Conservation (phyloP, 2,113 vertebrate species). For the Gasterosteus aculeatus region DNA sequence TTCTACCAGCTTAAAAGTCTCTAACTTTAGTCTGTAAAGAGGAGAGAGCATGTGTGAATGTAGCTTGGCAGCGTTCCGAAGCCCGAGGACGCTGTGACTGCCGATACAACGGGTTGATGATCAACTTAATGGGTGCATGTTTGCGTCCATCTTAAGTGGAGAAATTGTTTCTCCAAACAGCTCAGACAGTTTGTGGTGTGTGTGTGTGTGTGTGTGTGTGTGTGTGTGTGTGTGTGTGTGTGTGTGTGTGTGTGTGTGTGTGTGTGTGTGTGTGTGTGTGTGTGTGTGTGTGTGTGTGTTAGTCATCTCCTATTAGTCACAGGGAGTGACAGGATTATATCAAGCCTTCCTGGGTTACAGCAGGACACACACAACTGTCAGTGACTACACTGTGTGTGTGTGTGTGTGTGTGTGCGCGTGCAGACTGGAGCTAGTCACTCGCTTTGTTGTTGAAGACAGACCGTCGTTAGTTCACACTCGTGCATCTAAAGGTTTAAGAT, state of each 20-base stretch:
- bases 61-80: neutral
- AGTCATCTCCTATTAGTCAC: constrained; percentile 72
- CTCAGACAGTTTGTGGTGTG: constrained; percentile 48
- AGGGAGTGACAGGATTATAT: constrained; percentile 57
- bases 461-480: constrained; percentile 58
- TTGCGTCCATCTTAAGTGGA: constrained; percentile 37
- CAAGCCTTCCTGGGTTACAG: constrained; percentile 59
- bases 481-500: constrained; percentile 60
- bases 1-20: neutral
- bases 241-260: constrained; percentile 33
- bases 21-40: neutral
- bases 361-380: too few relatives aligned
- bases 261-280: constrained; percentile 20
- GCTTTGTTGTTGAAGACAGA: constrained; percentile 44
- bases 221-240: constrained; percentile 12
- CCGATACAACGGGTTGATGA: constrained; percentile 42
- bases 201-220: constrained; percentile 24
- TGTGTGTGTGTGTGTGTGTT: constrained; percentile 33
- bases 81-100: constrained; percentile 24
- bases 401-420: neutral
- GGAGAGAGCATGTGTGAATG: constrained; percentile 11
- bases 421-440: constrained; percentile 37
- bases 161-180: constrained; percentile 43
- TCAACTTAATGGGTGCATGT: constrained; percentile 30
- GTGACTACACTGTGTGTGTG: constrained; percentile 48